These are phyloP conservation scores for Catagonus wagneri DNA, from an alignment of 2,113 vertebrate genomes.

Conservation along the genomic window DNA sequence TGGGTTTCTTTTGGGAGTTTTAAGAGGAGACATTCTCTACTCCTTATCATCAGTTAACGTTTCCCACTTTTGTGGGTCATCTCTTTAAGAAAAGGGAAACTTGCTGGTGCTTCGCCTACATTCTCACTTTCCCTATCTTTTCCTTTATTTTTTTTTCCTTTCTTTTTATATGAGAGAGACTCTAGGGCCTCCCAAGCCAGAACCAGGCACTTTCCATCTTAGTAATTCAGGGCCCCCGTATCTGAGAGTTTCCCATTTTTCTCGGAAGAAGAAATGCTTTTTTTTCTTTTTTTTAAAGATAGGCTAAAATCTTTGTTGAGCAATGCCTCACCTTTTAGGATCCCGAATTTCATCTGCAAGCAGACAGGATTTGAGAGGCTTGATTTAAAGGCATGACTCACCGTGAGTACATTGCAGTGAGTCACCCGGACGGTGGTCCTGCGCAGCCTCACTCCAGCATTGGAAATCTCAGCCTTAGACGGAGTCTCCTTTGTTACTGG, in stretches of 20 bases:
- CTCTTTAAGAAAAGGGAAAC: constrained; percentile 55
- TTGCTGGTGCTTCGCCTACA: constrained; percentile 63
- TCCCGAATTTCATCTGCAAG: neutral
- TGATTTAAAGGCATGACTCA: constrained; percentile 55
- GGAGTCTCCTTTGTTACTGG: neutral
- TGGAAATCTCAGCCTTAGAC: constrained; percentile 26
- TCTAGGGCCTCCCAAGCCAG: neutral
- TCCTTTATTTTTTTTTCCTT: neutral
- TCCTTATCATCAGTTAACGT: constrained; percentile 38
- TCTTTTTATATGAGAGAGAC: constrained; percentile 25
- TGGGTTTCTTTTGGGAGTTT: constrained; percentile 46
- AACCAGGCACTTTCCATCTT: neutral
- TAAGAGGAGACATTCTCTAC: constrained; percentile 31
- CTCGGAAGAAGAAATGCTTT: constrained; percentile 31
- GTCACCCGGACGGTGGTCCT: constrained; percentile 40
- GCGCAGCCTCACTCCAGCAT: neutral
- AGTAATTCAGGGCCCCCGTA: neutral
- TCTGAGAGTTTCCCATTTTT: constrained; percentile 45
- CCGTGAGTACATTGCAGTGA: constrained; percentile 34
- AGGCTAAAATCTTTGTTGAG: constrained; percentile 42
- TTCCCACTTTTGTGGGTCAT: constrained; percentile 43
- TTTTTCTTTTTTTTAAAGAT: constrained; percentile 14
- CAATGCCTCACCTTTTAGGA: constrained; percentile 36
- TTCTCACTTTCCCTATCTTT: constrained; percentile 14
- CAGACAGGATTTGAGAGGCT: constrained; percentile 51